These are phyloP conservation scores for Aquatica leii DNA, from an alignment of 2,888 invertebrate species.

Conservation along the genomic window DNA sequence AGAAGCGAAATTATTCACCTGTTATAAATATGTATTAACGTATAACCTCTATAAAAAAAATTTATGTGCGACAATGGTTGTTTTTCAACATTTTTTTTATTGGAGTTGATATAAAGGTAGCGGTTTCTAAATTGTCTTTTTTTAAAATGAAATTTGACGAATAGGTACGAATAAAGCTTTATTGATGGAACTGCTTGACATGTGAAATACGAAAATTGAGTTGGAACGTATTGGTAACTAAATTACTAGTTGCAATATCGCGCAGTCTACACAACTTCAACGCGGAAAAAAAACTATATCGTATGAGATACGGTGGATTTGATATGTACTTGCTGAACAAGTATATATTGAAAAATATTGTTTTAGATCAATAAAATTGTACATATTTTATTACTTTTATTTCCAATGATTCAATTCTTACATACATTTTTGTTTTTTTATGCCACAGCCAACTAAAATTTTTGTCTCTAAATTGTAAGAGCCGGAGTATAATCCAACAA, in stretches of 20 bases:
- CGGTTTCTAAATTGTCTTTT: background rate
- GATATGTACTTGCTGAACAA: too few relatives aligned
- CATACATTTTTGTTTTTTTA: too few relatives aligned
- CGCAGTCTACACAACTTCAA: too few relatives aligned
- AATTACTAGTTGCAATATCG: slow-evolving; percentile 8
- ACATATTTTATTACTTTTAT: too few relatives aligned
- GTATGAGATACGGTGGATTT: too few relatives aligned
- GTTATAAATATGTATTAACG: slow-evolving; percentile 11
- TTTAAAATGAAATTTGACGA: background rate
- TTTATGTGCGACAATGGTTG: background rate
- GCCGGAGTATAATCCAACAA: too few relatives aligned
- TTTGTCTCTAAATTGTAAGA: too few relatives aligned
- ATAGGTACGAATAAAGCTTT: background rate
- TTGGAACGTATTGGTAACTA: slow-evolving; percentile 6
- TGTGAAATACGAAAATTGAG: slow-evolving; percentile 7
- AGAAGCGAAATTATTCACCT: slow-evolving; percentile 17
- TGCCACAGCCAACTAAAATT: too few relatives aligned
- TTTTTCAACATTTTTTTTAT: background rate
- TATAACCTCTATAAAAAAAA: background rate
- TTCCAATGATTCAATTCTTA: too few relatives aligned
- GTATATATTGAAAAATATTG: too few relatives aligned
- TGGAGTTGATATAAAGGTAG: background rate
- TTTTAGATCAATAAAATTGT: too few relatives aligned
- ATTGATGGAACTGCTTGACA: background rate
- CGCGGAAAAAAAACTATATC: background rate